Percentiles rank a stretch among this genome's conserved stretches.
phyloP scores from a whole-genome alignment of 1,140 invertebrate genomes.

The Drosophila nannoptera region DNA sequence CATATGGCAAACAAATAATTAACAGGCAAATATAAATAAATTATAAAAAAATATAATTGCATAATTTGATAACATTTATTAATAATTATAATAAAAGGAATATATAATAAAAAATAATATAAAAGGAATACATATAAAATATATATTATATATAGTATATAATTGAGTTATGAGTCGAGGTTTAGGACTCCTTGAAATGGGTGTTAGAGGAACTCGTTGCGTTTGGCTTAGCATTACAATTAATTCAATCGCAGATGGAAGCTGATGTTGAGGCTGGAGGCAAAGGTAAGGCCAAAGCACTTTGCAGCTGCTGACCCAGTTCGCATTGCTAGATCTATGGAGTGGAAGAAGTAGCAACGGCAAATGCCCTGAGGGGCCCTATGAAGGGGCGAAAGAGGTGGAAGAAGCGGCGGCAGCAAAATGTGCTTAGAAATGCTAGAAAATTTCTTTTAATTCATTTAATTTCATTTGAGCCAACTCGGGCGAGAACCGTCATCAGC shows the following conservation, averaged over 20 bases:
- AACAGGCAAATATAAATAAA: too few species aligned
- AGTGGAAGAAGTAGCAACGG: neutral
- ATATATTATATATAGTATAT: too few species aligned
- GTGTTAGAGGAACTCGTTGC: neutral
- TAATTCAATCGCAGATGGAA: slow-evolving; percentile 38
- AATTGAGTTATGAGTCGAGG: too few species aligned
- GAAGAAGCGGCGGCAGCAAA: neutral
- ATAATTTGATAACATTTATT: too few species aligned
- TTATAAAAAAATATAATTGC: too few species aligned
- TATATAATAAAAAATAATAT: too few species aligned
- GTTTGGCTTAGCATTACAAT: slow-evolving; percentile 23
- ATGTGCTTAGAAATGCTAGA: neutral
- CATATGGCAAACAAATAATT: too few species aligned
- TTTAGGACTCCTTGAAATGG: too few species aligned
- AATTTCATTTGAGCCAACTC: slow-evolving; percentile 42
- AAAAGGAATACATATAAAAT: too few species aligned
- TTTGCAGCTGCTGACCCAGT: slow-evolving; percentile 24
- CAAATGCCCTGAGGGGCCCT: slow-evolving; percentile 16
- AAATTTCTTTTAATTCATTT: slow-evolving; percentile 45
- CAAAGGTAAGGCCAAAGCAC: too few species aligned
- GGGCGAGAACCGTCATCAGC: slow-evolving; percentile 19
- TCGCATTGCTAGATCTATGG: slow-evolving; percentile 13
- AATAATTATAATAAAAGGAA: too few species aligned
- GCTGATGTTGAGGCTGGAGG: too few species aligned
- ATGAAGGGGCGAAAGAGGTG: slow-evolving; percentile 9